Percentiles rank a stretch among this genome's conserved stretches.
Conservation (phyloP, 2,113 vertebrate species). For the Brachionichthys hirsutus region DNA sequence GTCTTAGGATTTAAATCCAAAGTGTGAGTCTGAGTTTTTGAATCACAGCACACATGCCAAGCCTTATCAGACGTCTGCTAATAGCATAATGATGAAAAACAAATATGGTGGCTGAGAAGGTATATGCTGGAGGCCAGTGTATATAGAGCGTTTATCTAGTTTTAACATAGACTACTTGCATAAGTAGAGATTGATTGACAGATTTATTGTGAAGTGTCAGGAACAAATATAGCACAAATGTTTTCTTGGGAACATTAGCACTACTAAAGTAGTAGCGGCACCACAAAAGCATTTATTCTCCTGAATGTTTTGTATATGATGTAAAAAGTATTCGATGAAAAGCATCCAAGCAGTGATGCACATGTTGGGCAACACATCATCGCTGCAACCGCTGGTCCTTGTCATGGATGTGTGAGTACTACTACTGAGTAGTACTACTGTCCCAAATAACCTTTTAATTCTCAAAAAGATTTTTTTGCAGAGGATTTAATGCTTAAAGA, state of each 20-base stretch:
- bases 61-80: constrained; percentile 35
- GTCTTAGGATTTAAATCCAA: no score
- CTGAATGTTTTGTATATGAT: constrained; percentile 78
- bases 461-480: background rate
- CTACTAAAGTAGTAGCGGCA: constrained; percentile 65
- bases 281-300: constrained; percentile 73
- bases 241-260: constrained; percentile 61
- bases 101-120: constrained; percentile 32
- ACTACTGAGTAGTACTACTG: constrained; percentile 9
- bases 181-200: constrained; percentile 46
- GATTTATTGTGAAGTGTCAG: constrained; percentile 39
- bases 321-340: constrained; percentile 74
- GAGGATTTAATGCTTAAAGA: constrained; percentile 7
- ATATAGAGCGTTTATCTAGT: constrained; percentile 63
- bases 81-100: constrained; percentile 31
- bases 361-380: constrained; percentile 26
- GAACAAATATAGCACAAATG: constrained; percentile 64
- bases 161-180: constrained; percentile 63
- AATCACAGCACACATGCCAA: constrained; percentile 14
- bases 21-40: background rate
- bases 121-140: constrained; percentile 57
- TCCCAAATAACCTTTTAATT: constrained; percentile 5
- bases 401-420: constrained; percentile 30
- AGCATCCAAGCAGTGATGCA: constrained; percentile 55
- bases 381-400: constrained; percentile 16